Percentiles rank a stretch among this genome's conserved stretches.
These are phyloP conservation scores for Xestobium rufovillosum DNA, from an alignment of 2,888 invertebrate genomes.

Conservation along the genomic window DNA sequence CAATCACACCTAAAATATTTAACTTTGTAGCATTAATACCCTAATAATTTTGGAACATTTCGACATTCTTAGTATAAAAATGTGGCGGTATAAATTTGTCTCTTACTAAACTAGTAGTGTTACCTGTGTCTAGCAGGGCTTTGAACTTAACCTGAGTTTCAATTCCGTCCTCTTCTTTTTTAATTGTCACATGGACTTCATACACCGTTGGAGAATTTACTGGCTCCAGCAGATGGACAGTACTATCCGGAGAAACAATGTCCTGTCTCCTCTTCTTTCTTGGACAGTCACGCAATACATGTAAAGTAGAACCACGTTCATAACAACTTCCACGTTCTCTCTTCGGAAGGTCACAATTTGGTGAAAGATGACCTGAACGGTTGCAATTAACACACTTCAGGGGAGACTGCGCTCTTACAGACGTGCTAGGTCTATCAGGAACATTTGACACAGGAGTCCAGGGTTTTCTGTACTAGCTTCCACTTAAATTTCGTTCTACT, in stretches of 20 bases:
- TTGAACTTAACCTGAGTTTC: background rate
- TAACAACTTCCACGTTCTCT: conserved; percentile 9
- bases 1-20: conserved; percentile 7
- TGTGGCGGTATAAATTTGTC: background rate
- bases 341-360: conserved; percentile 7
- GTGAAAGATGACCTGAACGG: conserved; percentile 2
- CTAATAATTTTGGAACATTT: conserved; percentile 4
- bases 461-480: no score
- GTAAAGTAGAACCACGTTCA: no score
- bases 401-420: no score
- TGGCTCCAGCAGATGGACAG: conserved; percentile 2
- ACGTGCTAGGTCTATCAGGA: no score
- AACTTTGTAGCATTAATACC: conserved; percentile 7
- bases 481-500: no score
- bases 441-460: no score
- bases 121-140: conserved; percentile 6
- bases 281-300: background rate
- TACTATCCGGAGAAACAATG: background rate
- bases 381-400: conserved; percentile 10
- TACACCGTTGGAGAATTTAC: no score
- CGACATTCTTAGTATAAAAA: background rate
- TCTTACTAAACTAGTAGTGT: conserved; percentile 3
- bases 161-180: background rate
- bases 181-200: background rate
- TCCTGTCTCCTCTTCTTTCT: background rate